phyloP scores from a whole-genome alignment of 2,113 vertebrate genomes.

The Lepus americanus region DNA sequence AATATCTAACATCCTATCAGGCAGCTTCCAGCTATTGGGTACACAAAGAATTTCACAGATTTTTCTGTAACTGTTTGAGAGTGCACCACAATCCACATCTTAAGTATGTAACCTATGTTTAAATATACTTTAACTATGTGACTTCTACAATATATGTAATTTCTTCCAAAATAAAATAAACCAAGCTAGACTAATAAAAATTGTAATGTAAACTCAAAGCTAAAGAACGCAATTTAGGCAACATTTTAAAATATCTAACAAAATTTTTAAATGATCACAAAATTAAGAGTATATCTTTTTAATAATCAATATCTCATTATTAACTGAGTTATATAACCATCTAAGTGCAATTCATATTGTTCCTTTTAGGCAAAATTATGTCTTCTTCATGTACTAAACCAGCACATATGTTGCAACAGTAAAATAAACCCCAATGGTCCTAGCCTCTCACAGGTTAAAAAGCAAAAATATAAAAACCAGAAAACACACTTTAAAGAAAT shows the following conservation, averaged over 20 bases:
- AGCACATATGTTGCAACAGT: neutral
- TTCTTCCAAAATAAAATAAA: slow-evolving; percentile 83
- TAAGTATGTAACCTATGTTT: slow-evolving; percentile 75
- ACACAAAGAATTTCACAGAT: slow-evolving; percentile 81
- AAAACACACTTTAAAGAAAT: neutral
- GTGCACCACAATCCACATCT: slow-evolving; percentile 80
- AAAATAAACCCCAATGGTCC: neutral
- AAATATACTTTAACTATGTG: slow-evolving; percentile 69
- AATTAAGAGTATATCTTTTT: slow-evolving; percentile 2
- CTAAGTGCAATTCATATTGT: neutral
- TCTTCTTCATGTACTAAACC: neutral
- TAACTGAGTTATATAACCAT: neutral
- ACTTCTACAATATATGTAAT: slow-evolving; percentile 79
- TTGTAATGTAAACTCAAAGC: slow-evolving; percentile 64
- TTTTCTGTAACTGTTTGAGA: slow-evolving; percentile 80
- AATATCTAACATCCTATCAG: slow-evolving; percentile 81
- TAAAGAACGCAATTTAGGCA: slow-evolving; percentile 61
- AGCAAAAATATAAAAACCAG: slow-evolving; percentile 29
- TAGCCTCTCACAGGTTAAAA: slow-evolving; percentile 25
- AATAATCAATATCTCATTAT: slow-evolving; percentile 32
- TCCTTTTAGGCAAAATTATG: slow-evolving; percentile 48
- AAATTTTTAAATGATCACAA: slow-evolving; percentile 39
- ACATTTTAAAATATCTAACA: slow-evolving; percentile 41
- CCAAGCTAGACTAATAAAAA: slow-evolving; percentile 77
- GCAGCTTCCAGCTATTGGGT: slow-evolving; percentile 79